phyloP scores from a whole-genome alignment of 2,113 vertebrate genomes.

The Cavia porcellus region DNA sequence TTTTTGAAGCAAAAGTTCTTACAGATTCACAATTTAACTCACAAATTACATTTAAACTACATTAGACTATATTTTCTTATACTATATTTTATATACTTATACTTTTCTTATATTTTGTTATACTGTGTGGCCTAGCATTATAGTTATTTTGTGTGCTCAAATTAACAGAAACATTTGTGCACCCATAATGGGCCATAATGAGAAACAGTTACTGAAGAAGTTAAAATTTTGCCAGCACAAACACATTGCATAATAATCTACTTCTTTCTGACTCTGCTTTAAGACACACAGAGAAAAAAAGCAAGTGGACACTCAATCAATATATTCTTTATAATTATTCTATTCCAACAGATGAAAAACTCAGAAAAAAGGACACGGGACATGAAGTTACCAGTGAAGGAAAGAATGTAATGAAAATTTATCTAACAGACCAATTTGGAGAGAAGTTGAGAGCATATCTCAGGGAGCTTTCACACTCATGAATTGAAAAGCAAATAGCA shows the following conservation, averaged over 20 bases:
- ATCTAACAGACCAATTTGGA: neutral
- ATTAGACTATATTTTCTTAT: neutral
- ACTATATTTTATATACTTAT: neutral
- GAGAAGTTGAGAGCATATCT: neutral
- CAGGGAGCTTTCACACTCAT: neutral
- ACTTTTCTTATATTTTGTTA: too few relatives aligned
- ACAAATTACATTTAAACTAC: neutral
- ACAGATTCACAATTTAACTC: neutral
- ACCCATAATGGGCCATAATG: neutral
- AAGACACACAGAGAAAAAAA: neutral
- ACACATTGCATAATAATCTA: neutral
- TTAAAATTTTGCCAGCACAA: neutral
- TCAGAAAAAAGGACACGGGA: neutral
- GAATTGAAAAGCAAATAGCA: neutral
- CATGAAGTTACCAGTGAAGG: neutral
- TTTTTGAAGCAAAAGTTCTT: neutral
- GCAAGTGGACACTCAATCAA: neutral
- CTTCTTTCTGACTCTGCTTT: neutral
- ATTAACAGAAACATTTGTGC: neutral
- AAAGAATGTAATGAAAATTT: neutral
- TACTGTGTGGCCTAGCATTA: neutral
- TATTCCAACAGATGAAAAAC: neutral
- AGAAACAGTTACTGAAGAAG: neutral
- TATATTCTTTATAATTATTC: neutral
- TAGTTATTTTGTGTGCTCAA: rapidly evolving